phyloP scores from a whole-genome alignment of 2,888 invertebrate species.

The Thereva unica region DNA sequence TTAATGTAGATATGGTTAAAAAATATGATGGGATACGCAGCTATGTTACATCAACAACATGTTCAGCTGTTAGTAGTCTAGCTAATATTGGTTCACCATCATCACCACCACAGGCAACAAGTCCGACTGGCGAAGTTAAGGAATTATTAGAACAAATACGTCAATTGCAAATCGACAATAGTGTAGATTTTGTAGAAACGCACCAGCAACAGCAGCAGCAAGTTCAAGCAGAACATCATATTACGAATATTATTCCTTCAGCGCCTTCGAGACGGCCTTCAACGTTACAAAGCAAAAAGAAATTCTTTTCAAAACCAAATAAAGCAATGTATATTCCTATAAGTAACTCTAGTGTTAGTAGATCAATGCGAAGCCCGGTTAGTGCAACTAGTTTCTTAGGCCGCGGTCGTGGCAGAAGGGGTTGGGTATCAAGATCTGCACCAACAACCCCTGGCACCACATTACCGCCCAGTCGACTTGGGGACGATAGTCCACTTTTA shows the following conservation, averaged over 20 bases:
- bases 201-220: conserved; percentile 15
- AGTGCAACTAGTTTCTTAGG: conserved; percentile 52
- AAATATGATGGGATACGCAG: conserved; percentile 51
- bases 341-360: conserved; percentile 47
- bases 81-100: conserved; percentile 69
- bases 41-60: conserved; percentile 60
- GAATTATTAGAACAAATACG: conserved; percentile 75
- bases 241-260: conserved; percentile 51
- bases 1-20: conserved; percentile 47
- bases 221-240: conserved; percentile 37
- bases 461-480: conserved; percentile 66
- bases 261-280: conserved; percentile 50
- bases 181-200: conserved; percentile 54
- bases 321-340: conserved; percentile 74
- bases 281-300: conserved; percentile 55
- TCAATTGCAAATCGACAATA: conserved; percentile 64
- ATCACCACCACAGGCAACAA: conserved; percentile 82
- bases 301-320: conserved; percentile 62
- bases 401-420: conserved; percentile 58
- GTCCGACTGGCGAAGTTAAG: conserved; percentile 74
- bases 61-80: conserved; percentile 72
- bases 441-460: conserved; percentile 75
- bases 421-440: conserved; percentile 76
- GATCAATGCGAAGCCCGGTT: conserved; percentile 53
- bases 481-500: conserved; percentile 68